A percentile compares a stretch with the other conserved stretches of the same genome.
Conservation (phyloP, 64 coral and sea anemone genomes). For the Trachythela sp. region DNA sequence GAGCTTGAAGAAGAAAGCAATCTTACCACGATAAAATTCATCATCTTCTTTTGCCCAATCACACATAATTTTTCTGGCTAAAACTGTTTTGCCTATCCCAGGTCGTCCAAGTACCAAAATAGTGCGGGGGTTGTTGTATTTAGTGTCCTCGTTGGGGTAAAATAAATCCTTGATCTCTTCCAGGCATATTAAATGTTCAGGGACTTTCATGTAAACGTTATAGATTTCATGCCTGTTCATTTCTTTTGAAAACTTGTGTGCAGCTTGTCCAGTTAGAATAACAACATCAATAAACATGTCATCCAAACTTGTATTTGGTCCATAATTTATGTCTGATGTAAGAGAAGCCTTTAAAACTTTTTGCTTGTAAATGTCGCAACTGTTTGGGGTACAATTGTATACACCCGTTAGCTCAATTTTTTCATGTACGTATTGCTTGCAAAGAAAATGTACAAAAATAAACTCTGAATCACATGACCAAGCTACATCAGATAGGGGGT, state of each 20-base stretch:
- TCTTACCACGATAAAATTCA: background rate
- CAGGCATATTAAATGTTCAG: background rate
- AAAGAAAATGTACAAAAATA: background rate
- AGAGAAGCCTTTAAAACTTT: background rate
- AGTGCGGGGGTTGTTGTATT: background rate
- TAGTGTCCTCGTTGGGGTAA: slow-evolving; percentile 1
- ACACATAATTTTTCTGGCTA: too few relatives aligned
- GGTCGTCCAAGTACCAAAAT: too few relatives aligned
- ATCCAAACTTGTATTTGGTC: background rate
- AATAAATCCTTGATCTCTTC: slow-evolving; percentile 15
- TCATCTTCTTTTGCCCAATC: too few relatives aligned
- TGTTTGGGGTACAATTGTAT: too few relatives aligned
- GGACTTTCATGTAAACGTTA: background rate
- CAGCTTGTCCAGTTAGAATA: background rate
- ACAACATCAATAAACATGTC: slow-evolving; percentile 1
- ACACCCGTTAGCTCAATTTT: too few relatives aligned
- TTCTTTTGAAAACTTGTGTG: slow-evolving; percentile 19
- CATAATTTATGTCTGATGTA: too few relatives aligned
- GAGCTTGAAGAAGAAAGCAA: background rate
- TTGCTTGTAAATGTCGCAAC: slow-evolving; percentile 14
- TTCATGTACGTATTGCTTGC: background rate
- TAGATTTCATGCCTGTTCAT: slow-evolving; percentile 5
- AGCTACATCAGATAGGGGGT: background rate
- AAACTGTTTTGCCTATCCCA: too few relatives aligned
- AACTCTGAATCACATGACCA: background rate